phyloP scores from a whole-genome alignment of 35 echinoderm and acorn worm species.

The Ophiothrix spiculata region DNA sequence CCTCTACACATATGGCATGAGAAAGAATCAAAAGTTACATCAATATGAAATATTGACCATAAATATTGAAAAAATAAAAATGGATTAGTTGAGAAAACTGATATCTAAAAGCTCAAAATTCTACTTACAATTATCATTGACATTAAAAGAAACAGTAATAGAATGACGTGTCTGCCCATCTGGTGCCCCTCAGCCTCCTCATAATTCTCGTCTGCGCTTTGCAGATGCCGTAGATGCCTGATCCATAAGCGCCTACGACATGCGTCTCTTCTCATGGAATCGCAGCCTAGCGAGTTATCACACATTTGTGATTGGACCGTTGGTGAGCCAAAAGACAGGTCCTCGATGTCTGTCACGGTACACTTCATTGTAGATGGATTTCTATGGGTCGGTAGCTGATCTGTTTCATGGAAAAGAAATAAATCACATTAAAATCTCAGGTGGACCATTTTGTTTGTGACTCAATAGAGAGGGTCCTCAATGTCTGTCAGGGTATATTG shows the following conservation, averaged over 20 bases:
- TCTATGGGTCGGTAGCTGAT: no score
- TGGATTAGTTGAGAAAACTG: no score
- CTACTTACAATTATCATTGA: slow-evolving; percentile 72
- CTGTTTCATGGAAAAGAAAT: no score
- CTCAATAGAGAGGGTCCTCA: no score
- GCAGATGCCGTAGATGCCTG: not conserved
- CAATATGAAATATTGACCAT: no score
- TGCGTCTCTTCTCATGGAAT: slow-evolving; percentile 9
- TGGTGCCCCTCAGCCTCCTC: slow-evolving; percentile 46
- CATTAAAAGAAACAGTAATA: slow-evolving; percentile 53
- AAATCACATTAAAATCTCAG: no score
- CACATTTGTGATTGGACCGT: slow-evolving; percentile 41
- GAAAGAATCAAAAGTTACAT: no score
- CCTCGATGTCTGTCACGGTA: slow-evolving; percentile 59
- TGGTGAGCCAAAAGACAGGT: slow-evolving; percentile 12
- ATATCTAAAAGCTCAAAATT: no score
- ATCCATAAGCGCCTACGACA: slow-evolving; percentile 32
- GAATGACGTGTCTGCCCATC: slow-evolving; percentile 54
- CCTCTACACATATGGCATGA: no score
- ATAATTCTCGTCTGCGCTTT: slow-evolving; percentile 10
- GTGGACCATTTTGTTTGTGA: no score
- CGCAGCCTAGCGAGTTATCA: not conserved
- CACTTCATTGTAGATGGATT: not conserved
- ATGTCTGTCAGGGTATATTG: no score
- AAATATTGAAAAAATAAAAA: no score